Evolutionary conservation across 2,888 invertebrate species (phyloP), one percentile per base, ranked within the genome.

Genomic region (Pteria penguin): DNA sequence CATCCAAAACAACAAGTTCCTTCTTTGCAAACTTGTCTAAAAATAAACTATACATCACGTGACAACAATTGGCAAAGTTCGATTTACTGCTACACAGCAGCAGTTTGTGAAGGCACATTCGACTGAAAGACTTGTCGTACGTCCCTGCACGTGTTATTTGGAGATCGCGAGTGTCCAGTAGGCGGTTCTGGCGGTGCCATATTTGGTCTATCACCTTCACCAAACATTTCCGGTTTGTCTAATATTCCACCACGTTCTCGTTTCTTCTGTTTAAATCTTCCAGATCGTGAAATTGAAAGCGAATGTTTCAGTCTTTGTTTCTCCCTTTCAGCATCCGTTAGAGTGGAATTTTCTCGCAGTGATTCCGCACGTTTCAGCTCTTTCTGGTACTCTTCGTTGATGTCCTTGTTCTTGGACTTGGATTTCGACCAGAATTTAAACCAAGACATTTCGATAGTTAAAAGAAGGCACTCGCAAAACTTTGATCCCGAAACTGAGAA

Each of bases 211-310:
- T 71, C 67, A 45, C 55, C 60, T 4, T 76, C 80, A 52, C 71
- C 70, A 67, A 83, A 87, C 31, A 87, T 80, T 67, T 87, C 87
- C 27, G 87, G 85, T 70, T 86, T 78, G 70, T 88, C 87, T 52
- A 86, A 66, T 61, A 89, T 84, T 31, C 84, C 87, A 2, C 83
- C 78, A 32, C 89, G 75, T 72, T 87, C 86, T 69, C 86, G 83
- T 70, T 87, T 86, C 72, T 87, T 87, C 77, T 87, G 86, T 72
- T 88, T 88, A 72, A 87, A 89, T 58, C 89, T 72, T 22, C 89
- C 89, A 1, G 89, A 89, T 33, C 89, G 76, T n/a, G 89, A 89
- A 76, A 89, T 87, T 1, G 89, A 89, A 76, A 88, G 79, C 5
- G 86, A 81, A 65, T 88, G 87, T 29, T 85, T 83, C 33, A 87